Evolutionary conservation across 2,113 vertebrate species (phyloP), one percentile per base, ranked within the genome.

Genomic region (Motacilla alba): DNA sequence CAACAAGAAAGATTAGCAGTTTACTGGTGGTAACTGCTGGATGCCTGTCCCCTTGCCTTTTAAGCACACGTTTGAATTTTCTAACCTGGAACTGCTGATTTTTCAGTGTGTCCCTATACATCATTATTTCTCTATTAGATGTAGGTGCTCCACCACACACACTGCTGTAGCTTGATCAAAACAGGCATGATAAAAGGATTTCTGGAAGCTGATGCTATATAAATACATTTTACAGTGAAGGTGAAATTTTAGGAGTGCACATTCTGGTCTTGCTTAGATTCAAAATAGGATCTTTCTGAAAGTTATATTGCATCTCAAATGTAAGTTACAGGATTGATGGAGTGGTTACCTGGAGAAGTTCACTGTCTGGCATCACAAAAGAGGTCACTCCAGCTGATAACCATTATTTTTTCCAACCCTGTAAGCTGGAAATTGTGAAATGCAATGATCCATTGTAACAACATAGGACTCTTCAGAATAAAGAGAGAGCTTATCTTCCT

Each of bases 401-500:
- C 10, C 24, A 10, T 4, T 31, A 26, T 35, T 64, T 87, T 74
- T 79, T 79, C 33, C 33, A 83, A 26, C 12, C 5, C 31, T 28
- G 16, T 83, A 80, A 86, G 12, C 69, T 83, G 55, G 24, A 84
- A 93, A 70, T 44, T 13, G 2, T 80, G 20, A 77, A 88, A 63
- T 22, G 35, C 68, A 60, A 56, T 39, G 68, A 89, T 87, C 68
- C 50, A 70, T 46, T 7, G 0, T 46, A 89, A 62, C 90, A 96
- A 93, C 58, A 39, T 2, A 90, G 67, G 60, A 89, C 60, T 76
- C 79, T 95, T 89, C 87, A 84, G 87, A 91, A 44, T 37, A 85
- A 87, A 93, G 86, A 92, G 69, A 60, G 73, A 76, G 86, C 60
- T 95, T 85, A 86, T n/a, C 82, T 94, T 95, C 84, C 95, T 95